Base-by-base conservation (phyloP, 2,797 vertebrate species). In the Lepidocolaptes lacrymiger region DNA sequence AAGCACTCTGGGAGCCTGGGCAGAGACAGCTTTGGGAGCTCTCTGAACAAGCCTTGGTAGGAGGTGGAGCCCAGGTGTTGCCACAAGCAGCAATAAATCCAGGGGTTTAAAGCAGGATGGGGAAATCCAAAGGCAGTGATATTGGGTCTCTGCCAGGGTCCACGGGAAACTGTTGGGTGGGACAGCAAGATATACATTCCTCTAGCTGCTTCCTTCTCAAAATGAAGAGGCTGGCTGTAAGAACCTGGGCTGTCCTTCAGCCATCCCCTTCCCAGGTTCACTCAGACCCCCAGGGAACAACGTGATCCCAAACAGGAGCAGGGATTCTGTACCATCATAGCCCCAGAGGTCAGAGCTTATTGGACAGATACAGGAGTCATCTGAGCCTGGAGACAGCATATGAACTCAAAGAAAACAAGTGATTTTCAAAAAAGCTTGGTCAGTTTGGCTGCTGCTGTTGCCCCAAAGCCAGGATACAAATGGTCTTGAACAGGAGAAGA, bases 51-150 rank as follows among this genome's bases (percentile, higher is more conserved):
- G 43, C 61, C 61, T 54, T 88, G 89, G 69, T 80, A 90, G 24
- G 41, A 81, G 17, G 32, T 48, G 71, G 59, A 86, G 23, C 27
- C 79, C 48, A 72, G 51, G 48, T 73, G 28, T 39, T 92, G 82
- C 85, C 83, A 93, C 91, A 44, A 91, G 51, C 28, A 85, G 69
- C 82, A 88, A 68, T 39, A 92, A 91, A 72, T 26, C 44, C 62
- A 59, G 43, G 64, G 1, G 4, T 68, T 93, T 68, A 91, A 94
- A 91, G 48, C 58, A 78, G 72, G 32, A 85, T 67, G 48, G 51
- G 54, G 72, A 90, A 91, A 94, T 68, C 58, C 51, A 82, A 79
- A 52, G 63, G 23, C 36, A 66, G 48, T 3, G 21, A 54, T 62
- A 17, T 27, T 84, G 69, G 51, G n/a, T 39, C 36, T 58, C 56